A percentile compares a stretch with the other conserved stretches of the same genome.
phyloP scores from a whole-genome alignment of 92 coral and sea anemone species.

The Zoanthus sansibaricus region DNA sequence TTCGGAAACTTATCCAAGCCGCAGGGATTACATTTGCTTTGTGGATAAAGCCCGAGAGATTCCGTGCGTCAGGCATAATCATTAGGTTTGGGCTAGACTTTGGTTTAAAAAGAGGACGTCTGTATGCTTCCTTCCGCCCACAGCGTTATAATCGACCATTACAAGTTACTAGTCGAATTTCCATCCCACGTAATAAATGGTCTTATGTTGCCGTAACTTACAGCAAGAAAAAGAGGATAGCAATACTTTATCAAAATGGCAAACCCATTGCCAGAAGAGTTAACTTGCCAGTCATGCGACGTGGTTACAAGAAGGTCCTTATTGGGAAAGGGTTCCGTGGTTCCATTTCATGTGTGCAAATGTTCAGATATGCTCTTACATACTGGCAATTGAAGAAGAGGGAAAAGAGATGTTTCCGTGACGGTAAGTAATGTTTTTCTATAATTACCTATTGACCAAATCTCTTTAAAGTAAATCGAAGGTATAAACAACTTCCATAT shows the following conservation, averaged over 20 bases:
- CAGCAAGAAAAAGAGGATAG: neutral
- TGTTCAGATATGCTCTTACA: conserved; percentile 42
- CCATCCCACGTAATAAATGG: conserved; percentile 19
- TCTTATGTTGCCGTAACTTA: conserved; percentile 33
- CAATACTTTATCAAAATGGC: neutral
- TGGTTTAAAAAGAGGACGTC: conserved; percentile 24
- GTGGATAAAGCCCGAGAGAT: conserved; percentile 16
- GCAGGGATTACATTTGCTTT: conserved; percentile 10
- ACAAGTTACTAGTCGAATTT: neutral
- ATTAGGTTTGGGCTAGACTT: conserved; percentile 22
- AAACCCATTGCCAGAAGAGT: conserved; percentile 13
- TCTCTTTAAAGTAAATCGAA: neutral
- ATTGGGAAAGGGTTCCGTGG: conserved; percentile 43
- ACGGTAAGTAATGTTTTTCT: conserved; percentile 32
- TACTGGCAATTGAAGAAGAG: conserved; percentile 45
- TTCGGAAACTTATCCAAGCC: conserved; percentile 19
- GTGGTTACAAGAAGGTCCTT: conserved; percentile 18
- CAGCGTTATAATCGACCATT: neutral
- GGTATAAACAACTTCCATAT: no score
- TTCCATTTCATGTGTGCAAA: conserved; percentile 56
- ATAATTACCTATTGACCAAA: neutral
- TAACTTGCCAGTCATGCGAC: neutral
- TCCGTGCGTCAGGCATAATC: conserved; percentile 15
- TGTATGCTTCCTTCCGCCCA: conserved; percentile 32
- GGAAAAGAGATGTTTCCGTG: conserved; percentile 45